phyloP scores from a whole-genome alignment of 2,797 vertebrate species.

The Notamacropus eugenii region DNA sequence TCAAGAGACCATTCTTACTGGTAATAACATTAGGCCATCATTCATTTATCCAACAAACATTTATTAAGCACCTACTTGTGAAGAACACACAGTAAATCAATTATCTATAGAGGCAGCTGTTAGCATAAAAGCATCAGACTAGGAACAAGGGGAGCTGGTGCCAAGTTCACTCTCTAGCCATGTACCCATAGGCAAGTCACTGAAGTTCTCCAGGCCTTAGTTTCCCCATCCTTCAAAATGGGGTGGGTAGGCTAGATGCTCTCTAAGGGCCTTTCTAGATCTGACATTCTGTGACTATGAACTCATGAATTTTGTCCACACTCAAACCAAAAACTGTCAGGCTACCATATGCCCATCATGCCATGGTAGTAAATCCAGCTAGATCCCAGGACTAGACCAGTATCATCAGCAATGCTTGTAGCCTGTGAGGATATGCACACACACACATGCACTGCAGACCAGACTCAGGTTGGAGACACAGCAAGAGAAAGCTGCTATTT shows the following conservation, averaged over 20 bases:
- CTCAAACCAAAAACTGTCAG: not conserved
- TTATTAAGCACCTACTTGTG: conserved; percentile 8
- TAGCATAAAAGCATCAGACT: not conserved
- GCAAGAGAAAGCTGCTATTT: conserved; percentile 7
- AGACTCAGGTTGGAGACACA: conserved; percentile 42
- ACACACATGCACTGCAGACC: conserved; percentile 12
- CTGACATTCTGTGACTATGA: not conserved
- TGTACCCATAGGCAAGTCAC: not conserved
- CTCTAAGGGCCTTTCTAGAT: conserved; percentile 28
- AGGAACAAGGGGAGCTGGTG: not conserved
- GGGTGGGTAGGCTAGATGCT: not conserved
- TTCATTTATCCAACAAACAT: not conserved
- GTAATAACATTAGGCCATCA: not conserved
- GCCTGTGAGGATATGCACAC: not conserved
- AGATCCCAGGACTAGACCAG: not conserved
- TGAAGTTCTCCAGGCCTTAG: not conserved
- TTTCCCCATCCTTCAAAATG: not conserved
- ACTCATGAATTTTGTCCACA: not conserved
- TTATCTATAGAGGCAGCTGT: not conserved
- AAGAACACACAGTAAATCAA: not conserved
- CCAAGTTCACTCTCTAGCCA: not conserved
- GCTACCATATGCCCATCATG: not conserved
- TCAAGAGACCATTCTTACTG: not conserved
- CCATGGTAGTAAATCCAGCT: not conserved
- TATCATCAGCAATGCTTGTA: not conserved